Evolutionary conservation across 2,888 invertebrate species (phyloP).

Genomic region (Tetragonisca angustula): DNA sequence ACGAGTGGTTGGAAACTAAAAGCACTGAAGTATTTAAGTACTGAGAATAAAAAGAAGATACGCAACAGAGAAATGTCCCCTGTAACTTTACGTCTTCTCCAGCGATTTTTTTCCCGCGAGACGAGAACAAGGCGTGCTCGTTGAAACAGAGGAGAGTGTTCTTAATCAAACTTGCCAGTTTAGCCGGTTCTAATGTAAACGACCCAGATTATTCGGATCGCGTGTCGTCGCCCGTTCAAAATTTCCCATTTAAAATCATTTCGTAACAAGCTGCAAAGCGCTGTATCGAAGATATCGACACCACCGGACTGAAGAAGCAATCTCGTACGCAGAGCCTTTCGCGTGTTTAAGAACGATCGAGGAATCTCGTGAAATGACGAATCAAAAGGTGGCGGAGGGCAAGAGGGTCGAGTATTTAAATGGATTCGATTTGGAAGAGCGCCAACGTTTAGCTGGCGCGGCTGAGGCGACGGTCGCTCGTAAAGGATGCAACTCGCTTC

Average conservation of each 20-base stretch:
- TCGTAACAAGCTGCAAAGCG: neutral
- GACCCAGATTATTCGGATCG: neutral
- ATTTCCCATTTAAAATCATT: neutral
- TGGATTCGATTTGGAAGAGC: conserved; percentile 72
- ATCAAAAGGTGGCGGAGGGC: conserved; percentile 56
- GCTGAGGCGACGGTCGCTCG: conserved; percentile 54
- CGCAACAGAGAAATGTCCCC: too few species aligned
- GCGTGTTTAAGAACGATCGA: conserved; percentile 37
- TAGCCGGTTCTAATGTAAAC: too few species aligned
- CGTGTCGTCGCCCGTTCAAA: neutral
- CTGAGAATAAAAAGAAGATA: too few species aligned
- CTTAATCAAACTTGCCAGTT: too few species aligned
- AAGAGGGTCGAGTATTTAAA: conserved; percentile 64
- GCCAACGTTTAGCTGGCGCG: conserved; percentile 53
- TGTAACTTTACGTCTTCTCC: too few species aligned
- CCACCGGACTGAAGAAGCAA: neutral
- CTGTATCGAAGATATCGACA: neutral
- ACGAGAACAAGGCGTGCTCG: too few species aligned
- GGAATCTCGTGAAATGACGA: conserved; percentile 64
- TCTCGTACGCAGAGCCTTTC: conserved; percentile 19
- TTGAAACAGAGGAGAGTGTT: too few species aligned
- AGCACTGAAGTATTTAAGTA: too few species aligned
- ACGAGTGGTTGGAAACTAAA: too few species aligned
- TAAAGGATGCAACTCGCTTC: conserved; percentile 69
- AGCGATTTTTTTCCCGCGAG: too few species aligned